A percentile compares a stretch with the other conserved stretches of the same genome.
phyloP scores from a whole-genome alignment of 1,140 invertebrate genomes.

The Procambarus virginalis region DNA sequence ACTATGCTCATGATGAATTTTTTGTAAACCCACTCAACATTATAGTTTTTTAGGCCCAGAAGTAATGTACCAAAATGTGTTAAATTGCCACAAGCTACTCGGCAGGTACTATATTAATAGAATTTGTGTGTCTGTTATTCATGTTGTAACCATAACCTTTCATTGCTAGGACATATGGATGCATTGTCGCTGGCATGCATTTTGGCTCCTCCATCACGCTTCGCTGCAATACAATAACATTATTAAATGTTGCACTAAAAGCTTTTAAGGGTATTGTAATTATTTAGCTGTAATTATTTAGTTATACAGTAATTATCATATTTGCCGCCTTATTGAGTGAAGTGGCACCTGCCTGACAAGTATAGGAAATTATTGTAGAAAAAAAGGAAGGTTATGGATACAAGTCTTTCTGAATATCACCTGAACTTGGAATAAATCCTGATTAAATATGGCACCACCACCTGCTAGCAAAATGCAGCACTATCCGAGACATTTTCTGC shows the following conservation, averaged over 20 bases:
- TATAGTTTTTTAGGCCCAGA: background rate
- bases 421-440: no score
- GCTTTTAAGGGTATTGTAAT: no score
- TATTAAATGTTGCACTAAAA: background rate
- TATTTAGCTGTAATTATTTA: no score
- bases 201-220: constrained; percentile 67
- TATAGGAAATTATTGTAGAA: no score
- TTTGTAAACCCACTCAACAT: background rate
- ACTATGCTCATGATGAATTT: background rate
- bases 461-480: no score
- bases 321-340: no score
- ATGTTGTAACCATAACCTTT: constrained; percentile 44
- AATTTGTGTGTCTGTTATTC: constrained; percentile 25
- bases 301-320: no score
- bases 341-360: no score
- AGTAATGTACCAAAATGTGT: background rate
- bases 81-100: background rate
- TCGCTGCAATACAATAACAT: constrained; percentile 38
- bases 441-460: no score
- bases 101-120: constrained; percentile 44
- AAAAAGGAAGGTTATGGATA: no score
- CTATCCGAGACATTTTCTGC: no score
- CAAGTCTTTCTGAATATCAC: no score
- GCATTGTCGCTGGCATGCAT: constrained; percentile 62
- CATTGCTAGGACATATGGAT: constrained; percentile 58